Evolutionary conservation across 2,113 vertebrate species (phyloP), one percentile per base, ranked within the genome.

Genomic region (Tragelaphus scriptus): DNA sequence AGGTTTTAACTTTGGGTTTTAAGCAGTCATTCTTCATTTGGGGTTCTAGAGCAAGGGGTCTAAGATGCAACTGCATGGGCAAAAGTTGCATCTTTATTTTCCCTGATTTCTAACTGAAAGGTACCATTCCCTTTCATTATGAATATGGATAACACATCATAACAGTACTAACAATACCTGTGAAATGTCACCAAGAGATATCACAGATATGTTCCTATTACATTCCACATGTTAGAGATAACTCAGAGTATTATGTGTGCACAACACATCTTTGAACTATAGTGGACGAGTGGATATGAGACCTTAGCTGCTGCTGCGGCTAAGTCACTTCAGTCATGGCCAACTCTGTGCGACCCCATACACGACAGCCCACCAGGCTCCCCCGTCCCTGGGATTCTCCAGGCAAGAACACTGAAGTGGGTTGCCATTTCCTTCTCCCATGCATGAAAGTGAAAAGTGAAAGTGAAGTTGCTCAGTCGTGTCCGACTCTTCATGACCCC

Each of bases 401-500:
- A 30, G 61, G 61, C 1, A 30, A 15, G 28, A 63, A 63, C 61
- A 30, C 28, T 63, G 61, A 13, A 63, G 28, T 30, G 28, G 28
- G 61, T 7, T 1, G 13, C 61, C 6, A 30, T 63, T 63, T 30
- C 28, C 13, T 30, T 63, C 61, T 63, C 61, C 61, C 30, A 30
- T 30, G 13, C 61, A 30, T 63, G 61, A 63, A 63, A 30, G 59
- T 30, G 59, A 63, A 63, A 30, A 30, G 6, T 30, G 59, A 63
- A 63, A 63, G 61, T 7, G 61, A 15, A 63, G 28, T 63, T 13
- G 0, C 6, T 63, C 13, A 63, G 13, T 30, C 2, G 6, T 61
- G 28, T 61, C 59, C 0, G 1, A 61, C 13, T 61, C 26, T 6
- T 30, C 14, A 28, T 1, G 13, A 7, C 28, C 28, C 1, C 61